A percentile compares a stretch with the other conserved stretches of the same genome.
Conservation (phyloP, 2,888 invertebrate species). For the Blera fallax region DNA sequence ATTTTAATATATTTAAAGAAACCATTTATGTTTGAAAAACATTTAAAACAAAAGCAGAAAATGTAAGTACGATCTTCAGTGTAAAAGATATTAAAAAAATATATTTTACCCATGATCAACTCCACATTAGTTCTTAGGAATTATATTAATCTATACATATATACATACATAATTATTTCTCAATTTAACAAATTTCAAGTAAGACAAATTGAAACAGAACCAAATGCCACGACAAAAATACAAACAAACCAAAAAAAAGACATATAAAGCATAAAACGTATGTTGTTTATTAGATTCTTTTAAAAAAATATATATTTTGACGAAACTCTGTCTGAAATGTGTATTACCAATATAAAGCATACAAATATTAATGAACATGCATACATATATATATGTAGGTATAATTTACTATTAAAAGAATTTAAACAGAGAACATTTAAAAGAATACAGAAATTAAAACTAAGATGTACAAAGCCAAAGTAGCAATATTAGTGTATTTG, state of each 20-base stretch:
- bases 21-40: slow-evolving; percentile 18
- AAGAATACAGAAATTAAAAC: slow-evolving; percentile 14
- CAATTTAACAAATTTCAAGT: slow-evolving; percentile 4
- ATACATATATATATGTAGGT: slow-evolving; percentile 6
- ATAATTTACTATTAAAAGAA: slow-evolving; percentile 7
- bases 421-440: slow-evolving; percentile 28
- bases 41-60: slow-evolving; percentile 12
- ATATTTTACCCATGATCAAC: slow-evolving; percentile 45
- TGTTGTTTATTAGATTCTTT: neutral
- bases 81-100: slow-evolving; percentile 37
- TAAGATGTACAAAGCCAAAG: slow-evolving; percentile 72
- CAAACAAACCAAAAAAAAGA: neutral
- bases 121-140: slow-evolving; percentile 27
- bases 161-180: slow-evolving; percentile 6
- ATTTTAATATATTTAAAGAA: slow-evolving; percentile 67
- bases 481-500: slow-evolving; percentile 71
- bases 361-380: neutral
- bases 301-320: slow-evolving; percentile 18
- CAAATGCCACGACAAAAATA: slow-evolving; percentile 44
- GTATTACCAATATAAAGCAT: neutral
- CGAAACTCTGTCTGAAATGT: slow-evolving; percentile 7
- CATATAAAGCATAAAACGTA: slow-evolving; percentile 9
- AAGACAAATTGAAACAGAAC: slow-evolving; percentile 56
- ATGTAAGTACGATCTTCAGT: slow-evolving; percentile 58
- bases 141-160: slow-evolving; percentile 1